A percentile compares a stretch with the other conserved stretches of the same genome.
Evolutionary conservation across 2,113 vertebrate species (phyloP).

Genomic region (Cyprinodon brontotheroides): DNA sequence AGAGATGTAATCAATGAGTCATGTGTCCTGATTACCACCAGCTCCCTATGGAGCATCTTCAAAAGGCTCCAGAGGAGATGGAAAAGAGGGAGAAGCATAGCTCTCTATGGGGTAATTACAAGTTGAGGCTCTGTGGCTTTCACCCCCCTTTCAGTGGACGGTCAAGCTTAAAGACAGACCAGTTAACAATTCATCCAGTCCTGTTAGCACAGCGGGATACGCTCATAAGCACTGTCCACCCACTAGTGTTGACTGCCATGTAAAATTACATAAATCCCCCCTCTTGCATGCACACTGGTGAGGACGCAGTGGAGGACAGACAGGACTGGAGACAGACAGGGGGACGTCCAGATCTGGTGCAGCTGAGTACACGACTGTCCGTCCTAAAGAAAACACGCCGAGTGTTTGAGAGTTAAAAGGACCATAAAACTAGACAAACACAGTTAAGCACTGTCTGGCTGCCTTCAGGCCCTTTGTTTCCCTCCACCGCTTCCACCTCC

Average conservation of each 20-base stretch:
- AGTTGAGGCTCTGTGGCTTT: slow-evolving; percentile 61
- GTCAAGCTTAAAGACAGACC: slow-evolving; percentile 65
- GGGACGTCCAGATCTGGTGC: slow-evolving; percentile 32
- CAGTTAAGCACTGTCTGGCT: slow-evolving; percentile 57
- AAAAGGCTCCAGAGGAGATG: slow-evolving; percentile 64
- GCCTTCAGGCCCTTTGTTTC: slow-evolving; percentile 52
- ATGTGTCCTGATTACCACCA: slow-evolving; percentile 71
- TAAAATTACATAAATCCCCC: slow-evolving; percentile 53
- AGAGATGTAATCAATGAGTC: slow-evolving; percentile 73
- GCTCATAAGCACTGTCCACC: slow-evolving; percentile 34
- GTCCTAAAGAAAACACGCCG: slow-evolving; percentile 59
- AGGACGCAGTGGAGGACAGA: slow-evolving; percentile 9
- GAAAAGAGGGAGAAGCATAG: slow-evolving; percentile 52
- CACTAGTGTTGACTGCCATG: slow-evolving; percentile 44
- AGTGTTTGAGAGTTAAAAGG: slow-evolving; percentile 58
- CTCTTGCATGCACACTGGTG: slow-evolving; percentile 30
- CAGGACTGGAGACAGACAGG: slow-evolving; percentile 14
- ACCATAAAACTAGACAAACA: slow-evolving; percentile 69
- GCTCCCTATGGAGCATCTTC: slow-evolving; percentile 73
- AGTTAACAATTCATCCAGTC: slow-evolving; percentile 70
- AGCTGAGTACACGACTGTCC: slow-evolving; percentile 58
- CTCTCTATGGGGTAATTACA: slow-evolving; percentile 76
- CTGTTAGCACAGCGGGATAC: slow-evolving; percentile 64
- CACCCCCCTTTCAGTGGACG: slow-evolving; percentile 53
- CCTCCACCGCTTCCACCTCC: slow-evolving; percentile 24